These are phyloP conservation scores for Pseudolaguvia tuberculata DNA, from an alignment of 2,113 vertebrate species.

Conservation along the genomic window DNA sequence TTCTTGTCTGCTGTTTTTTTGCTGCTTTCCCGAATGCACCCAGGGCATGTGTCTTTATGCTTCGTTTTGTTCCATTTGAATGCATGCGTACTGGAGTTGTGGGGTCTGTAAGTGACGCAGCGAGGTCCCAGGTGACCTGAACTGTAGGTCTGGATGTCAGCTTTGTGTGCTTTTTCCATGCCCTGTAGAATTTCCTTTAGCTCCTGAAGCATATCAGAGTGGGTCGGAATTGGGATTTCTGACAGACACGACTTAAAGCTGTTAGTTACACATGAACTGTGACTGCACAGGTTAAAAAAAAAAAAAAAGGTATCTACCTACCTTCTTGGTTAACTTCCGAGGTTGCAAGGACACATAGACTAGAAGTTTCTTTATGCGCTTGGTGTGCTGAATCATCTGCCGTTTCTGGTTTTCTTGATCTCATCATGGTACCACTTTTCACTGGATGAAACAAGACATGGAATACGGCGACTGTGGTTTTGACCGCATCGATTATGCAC, in stretches of 20 bases:
- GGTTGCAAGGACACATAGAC: background rate
- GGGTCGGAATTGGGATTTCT: background rate
- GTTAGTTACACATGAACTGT: too few relatives aligned
- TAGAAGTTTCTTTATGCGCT: background rate
- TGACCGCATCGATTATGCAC: background rate
- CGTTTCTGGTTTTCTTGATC: background rate
- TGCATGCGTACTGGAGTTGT: slow-evolving; percentile 38
- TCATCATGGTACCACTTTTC: background rate
- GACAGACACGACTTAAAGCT: slow-evolving; percentile 18
- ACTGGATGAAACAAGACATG: background rate
- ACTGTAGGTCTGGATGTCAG: slow-evolving; percentile 61
- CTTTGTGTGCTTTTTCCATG: slow-evolving; percentile 61
- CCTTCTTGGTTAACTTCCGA: background rate
- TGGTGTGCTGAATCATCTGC: background rate
- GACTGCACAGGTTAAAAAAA: too few relatives aligned
- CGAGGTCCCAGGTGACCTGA: slow-evolving; percentile 65
- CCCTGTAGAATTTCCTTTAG: slow-evolving; percentile 57
- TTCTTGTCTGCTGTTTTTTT: background rate
- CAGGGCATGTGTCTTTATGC: background rate
- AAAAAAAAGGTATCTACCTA: background rate
- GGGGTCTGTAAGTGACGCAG: slow-evolving; percentile 56
- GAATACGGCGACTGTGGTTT: background rate
- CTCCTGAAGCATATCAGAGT: slow-evolving; percentile 20
- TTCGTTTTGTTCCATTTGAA: slow-evolving; percentile 51
- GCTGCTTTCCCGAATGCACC: background rate